phyloP scores from a whole-genome alignment of 1,140 invertebrate species.

The Musca vetustissima region DNA sequence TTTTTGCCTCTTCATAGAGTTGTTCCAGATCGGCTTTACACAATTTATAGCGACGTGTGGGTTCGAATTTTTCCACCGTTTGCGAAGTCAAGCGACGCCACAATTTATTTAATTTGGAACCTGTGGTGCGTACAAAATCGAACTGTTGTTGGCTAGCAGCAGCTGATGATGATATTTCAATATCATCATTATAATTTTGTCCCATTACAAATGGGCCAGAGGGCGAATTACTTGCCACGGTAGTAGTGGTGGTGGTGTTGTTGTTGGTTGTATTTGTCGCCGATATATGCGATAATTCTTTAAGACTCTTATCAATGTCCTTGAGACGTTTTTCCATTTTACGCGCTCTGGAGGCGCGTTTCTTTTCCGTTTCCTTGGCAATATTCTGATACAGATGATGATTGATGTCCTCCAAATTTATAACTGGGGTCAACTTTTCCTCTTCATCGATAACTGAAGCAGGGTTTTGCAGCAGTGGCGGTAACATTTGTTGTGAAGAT shows the following conservation, averaged over 20 bases:
- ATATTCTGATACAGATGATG: not conserved
- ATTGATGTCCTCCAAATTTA: not conserved
- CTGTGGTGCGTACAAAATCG: conserved; percentile 30
- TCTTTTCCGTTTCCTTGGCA: conserved; percentile 4
- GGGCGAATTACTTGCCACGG: not conserved
- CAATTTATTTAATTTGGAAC: conserved; percentile 36
- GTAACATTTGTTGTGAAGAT: not conserved
- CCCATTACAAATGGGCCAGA: not conserved
- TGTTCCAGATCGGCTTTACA: conserved; percentile 34
- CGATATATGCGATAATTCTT: conserved; percentile 31
- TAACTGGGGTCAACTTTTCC: not conserved
- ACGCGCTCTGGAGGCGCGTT: conserved; percentile 13
- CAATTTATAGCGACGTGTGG: conserved; percentile 30
- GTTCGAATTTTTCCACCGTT: conserved; percentile 30
- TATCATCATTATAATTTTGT: conserved; percentile 3
- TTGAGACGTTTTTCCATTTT: conserved; percentile 31
- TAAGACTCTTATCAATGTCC: conserved; percentile 35
- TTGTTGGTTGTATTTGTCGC: conserved; percentile 1
- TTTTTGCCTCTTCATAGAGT: conserved; percentile 36
- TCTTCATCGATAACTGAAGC: too few species aligned
- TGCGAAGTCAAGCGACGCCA: conserved; percentile 35
- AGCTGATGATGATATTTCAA: not conserved
- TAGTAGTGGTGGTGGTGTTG: too few species aligned
- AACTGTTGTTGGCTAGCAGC: not conserved
- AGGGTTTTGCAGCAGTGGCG: not conserved